These are phyloP conservation scores for Nezara viridula DNA, from an alignment of 2,888 invertebrate genomes.

Conservation along the genomic window DNA sequence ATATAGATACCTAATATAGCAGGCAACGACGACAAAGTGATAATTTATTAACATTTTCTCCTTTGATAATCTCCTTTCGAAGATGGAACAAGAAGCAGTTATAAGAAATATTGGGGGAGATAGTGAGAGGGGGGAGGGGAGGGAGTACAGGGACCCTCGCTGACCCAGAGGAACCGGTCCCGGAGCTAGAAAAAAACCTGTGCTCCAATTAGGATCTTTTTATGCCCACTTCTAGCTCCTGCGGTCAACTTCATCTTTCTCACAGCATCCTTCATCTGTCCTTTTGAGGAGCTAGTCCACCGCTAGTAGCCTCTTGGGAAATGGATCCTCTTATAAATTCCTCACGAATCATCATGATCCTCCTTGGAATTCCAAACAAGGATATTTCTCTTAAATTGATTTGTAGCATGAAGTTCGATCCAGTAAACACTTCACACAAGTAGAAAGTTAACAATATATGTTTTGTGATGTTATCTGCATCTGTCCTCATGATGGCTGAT, in stretches of 20 bases:
- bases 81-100: background rate
- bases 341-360: background rate
- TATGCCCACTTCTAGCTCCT: conserved; percentile 10
- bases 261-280: conserved; percentile 17
- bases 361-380: background rate
- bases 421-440: background rate
- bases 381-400: background rate
- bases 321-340: conserved; percentile 11
- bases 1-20: too few relatives aligned
- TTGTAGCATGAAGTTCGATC: background rate
- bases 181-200: background rate
- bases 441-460: too few relatives aligned
- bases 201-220: conserved; percentile 46
- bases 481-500: too few relatives aligned
- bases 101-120: background rate
- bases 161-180: conserved; percentile 37
- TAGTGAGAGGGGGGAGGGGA: too few relatives aligned
- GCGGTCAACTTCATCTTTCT: conserved; percentile 41
- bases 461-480: too few relatives aligned
- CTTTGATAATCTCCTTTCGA: background rate
- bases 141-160: conserved; percentile 1
- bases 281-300: background rate
- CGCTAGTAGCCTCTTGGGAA: background rate
- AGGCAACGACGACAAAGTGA: too few relatives aligned
- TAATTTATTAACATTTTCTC: background rate